Evolutionary conservation across 2,797 vertebrate genomes (phyloP).

Genomic region (Geotria australis): DNA sequence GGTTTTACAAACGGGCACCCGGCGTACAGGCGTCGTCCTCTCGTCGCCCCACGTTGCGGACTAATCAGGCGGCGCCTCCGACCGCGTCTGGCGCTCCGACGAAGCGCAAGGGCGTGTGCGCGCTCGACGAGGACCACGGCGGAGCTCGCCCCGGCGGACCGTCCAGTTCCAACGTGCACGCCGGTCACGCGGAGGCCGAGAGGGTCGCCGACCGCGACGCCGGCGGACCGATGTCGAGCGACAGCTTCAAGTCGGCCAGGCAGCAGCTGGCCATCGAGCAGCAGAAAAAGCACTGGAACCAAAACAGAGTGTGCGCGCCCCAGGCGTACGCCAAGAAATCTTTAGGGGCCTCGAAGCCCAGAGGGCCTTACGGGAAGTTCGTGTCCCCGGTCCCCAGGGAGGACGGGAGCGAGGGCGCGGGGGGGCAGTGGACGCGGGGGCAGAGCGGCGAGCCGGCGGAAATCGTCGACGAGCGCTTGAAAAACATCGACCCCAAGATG

Average conservation of each 20-base stretch:
- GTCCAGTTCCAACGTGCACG: no score
- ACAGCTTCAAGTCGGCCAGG: constrained; percentile 42
- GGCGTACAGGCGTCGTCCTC: no score
- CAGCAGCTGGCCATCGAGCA: constrained; percentile 51
- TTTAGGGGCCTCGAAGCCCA: constrained; percentile 46
- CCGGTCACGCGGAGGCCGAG: not conserved
- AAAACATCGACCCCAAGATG: constrained; percentile 76
- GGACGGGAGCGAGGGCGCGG: constrained; percentile 16
- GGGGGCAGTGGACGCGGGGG: constrained; percentile 5
- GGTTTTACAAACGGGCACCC: no score
- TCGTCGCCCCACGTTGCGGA: no score
- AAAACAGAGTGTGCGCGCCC: constrained; percentile 1
- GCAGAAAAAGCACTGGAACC: constrained; percentile 34
- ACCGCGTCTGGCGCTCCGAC: no score
- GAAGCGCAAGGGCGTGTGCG: no score
- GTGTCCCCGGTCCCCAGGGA: constrained; percentile 46
- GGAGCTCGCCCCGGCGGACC: no score
- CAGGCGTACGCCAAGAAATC: constrained; percentile 41
- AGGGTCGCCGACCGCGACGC: constrained; percentile 5
- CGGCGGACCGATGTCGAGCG: constrained; percentile 6
- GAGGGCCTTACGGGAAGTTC: constrained; percentile 50
- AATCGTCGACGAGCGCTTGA: constrained; percentile 38
- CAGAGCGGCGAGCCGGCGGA: constrained; percentile 1
- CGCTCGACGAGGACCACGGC: no score
- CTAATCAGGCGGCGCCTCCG: no score